Percentiles rank a stretch among this genome's conserved stretches.
Evolutionary conservation across 2,113 vertebrate species (phyloP).

Genomic region (Indicator maculatus): DNA sequence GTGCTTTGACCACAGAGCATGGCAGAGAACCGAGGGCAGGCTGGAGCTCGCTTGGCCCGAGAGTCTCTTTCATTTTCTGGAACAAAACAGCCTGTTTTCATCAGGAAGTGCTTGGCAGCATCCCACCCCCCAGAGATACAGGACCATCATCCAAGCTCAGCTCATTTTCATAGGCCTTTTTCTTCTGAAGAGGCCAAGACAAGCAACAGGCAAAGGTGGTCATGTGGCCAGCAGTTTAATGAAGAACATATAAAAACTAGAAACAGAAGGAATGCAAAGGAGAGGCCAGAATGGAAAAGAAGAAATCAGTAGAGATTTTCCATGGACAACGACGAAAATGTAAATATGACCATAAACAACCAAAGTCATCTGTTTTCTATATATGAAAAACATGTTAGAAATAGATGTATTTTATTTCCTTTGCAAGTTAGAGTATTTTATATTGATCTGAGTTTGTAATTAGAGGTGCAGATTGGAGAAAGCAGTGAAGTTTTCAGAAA

Average conservation of each 20-base stretch:
- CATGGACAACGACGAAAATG: background rate
- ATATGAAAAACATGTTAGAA: background rate
- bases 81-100: conserved; percentile 54
- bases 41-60: background rate
- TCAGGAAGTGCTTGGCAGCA: background rate
- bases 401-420: background rate
- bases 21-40: background rate
- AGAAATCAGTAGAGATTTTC: conserved; percentile 10
- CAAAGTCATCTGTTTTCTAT: background rate
- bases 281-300: background rate
- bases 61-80: conserved; percentile 16
- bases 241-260: conserved; percentile 28
- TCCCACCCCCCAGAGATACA: background rate
- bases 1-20: background rate
- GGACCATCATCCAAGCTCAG: conserved; percentile 23
- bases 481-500: background rate
- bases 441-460: background rate
- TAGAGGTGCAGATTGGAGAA: background rate
- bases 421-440: background rate
- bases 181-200: conserved; percentile 38
- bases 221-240: conserved; percentile 24
- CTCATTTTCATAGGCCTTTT: conserved; percentile 33
- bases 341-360: background rate
- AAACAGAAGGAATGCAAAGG: background rate
- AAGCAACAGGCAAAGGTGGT: conserved; percentile 2